These are phyloP conservation scores for Pseudobourletiella spinata DNA, from an alignment of 1,140 invertebrate species.

Conservation along the genomic window DNA sequence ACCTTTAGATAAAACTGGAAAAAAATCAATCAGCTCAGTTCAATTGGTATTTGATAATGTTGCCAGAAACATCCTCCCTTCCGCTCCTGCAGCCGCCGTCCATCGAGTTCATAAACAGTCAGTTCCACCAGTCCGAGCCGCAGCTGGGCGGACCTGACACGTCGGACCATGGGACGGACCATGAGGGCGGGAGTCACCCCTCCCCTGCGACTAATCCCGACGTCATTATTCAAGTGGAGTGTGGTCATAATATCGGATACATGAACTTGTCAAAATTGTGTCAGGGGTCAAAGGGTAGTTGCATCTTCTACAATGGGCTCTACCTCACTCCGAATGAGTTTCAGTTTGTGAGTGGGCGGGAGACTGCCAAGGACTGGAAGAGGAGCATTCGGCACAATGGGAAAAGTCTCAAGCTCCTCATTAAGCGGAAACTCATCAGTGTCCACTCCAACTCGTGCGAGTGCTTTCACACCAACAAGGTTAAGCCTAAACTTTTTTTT, in stretches of 20 bases:
- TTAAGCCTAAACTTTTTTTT: too few relatives aligned
- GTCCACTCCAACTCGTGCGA: constrained; percentile 8
- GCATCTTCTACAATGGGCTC: constrained; percentile 37
- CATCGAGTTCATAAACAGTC: constrained; percentile 8
- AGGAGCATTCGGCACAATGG: constrained; percentile 44
- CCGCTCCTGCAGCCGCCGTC: constrained; percentile 4
- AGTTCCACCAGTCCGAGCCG: neutral
- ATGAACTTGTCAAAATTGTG: constrained; percentile 29
- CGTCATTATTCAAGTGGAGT: constrained; percentile 31
- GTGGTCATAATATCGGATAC: constrained; percentile 31
- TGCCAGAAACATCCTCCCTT: constrained; percentile 2
- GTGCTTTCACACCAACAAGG: constrained; percentile 7
- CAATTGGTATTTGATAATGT: neutral
- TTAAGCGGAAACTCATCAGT: constrained; percentile 35
- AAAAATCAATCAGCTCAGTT: neutral
- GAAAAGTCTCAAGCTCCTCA: constrained; percentile 46
- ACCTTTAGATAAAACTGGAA: constrained; percentile 10
- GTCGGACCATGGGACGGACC: neutral
- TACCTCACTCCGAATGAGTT: constrained; percentile 47
- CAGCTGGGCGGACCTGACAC: neutral
- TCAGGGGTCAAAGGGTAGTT: constrained; percentile 34
- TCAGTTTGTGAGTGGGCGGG: constrained; percentile 45
- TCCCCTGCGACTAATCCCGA: too few relatives aligned
- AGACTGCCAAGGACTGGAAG: constrained; percentile 50
- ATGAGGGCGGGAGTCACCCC: neutral